Percentiles rank a stretch among this genome's conserved stretches.
phyloP scores from a whole-genome alignment of 2,888 invertebrate species.

The Noctuana brunneofusca region DNA sequence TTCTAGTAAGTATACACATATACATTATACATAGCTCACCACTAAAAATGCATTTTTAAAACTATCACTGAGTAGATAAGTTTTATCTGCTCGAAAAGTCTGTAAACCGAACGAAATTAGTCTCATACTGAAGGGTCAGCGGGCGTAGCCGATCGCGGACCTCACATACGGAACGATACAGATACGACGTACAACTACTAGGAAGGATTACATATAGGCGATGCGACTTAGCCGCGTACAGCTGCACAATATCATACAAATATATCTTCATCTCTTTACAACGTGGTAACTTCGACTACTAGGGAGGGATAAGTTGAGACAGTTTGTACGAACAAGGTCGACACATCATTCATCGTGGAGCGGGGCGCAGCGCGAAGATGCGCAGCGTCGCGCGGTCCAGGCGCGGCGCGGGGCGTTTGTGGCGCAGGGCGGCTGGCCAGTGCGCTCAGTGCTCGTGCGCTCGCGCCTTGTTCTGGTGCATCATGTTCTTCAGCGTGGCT shows the following conservation, averaged over 20 bases:
- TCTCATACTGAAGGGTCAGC: constrained; percentile 59
- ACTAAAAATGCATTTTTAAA: constrained; percentile 81
- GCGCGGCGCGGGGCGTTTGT: constrained; percentile 47
- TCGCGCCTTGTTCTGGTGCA: constrained; percentile 85
- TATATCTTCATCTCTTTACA: constrained; percentile 72
- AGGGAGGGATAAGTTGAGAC: constrained; percentile 62
- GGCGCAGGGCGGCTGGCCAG: constrained; percentile 38
- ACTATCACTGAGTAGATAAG: constrained; percentile 80
- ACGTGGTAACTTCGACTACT: constrained; percentile 77
- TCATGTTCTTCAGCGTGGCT: constrained; percentile 92
- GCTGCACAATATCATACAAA: constrained; percentile 77
- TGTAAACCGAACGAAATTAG: constrained; percentile 69
- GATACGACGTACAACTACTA: constrained; percentile 71
- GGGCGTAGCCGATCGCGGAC: constrained; percentile 44
- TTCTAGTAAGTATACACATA: too few relatives aligned
- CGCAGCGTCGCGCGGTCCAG: constrained; percentile 53
- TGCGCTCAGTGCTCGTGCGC: constrained; percentile 76
- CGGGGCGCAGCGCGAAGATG: constrained; percentile 43
- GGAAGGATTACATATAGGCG: constrained; percentile 76
- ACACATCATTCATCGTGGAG: constrained; percentile 42
- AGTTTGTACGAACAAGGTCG: constrained; percentile 69
- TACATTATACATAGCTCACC: constrained; percentile 74
- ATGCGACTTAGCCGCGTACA: constrained; percentile 73
- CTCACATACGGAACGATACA: constrained; percentile 49
- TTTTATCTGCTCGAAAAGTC: constrained; percentile 82